Conservation (phyloP, 1,140 invertebrate species). For the Mactra quadrangularis region DNA sequence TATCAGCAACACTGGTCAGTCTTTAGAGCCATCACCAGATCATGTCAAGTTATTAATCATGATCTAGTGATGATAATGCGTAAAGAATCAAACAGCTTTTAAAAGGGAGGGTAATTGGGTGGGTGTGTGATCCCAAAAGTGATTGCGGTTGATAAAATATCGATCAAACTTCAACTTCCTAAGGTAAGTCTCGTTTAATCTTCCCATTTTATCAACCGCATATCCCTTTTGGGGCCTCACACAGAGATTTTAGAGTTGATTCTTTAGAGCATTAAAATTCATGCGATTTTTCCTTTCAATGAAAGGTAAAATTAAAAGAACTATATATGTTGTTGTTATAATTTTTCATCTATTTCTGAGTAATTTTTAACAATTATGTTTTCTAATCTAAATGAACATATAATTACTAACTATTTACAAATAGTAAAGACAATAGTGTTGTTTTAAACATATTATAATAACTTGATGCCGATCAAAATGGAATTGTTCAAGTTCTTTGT, state of each 20-base stretch:
- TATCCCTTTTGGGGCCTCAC: too few species aligned
- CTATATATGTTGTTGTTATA: background rate
- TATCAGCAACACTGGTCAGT: background rate
- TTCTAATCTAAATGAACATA: too few species aligned
- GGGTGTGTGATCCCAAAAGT: conserved; percentile 15
- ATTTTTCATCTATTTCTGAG: background rate
- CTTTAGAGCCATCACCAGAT: background rate
- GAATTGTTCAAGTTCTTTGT: background rate
- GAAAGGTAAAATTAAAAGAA: background rate
- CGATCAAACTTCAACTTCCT: background rate
- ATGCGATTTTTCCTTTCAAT: background rate
- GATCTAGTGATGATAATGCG: background rate
- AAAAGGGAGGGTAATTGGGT: background rate
- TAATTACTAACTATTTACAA: too few species aligned
- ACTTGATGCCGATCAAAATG: background rate
- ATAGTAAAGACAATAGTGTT: too few species aligned
- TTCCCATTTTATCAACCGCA: conserved; percentile 16
- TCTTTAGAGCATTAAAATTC: conserved; percentile 2
- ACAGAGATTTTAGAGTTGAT: conserved; percentile 34
- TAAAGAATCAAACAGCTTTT: conserved; percentile 14
- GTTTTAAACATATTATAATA: too few species aligned
- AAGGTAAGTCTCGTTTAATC: conserved; percentile 13
- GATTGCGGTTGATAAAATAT: background rate
- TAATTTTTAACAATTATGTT: too few species aligned
- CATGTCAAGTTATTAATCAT: background rate